Conservation (phyloP, 2,113 vertebrate species). For the Hypanus sabinus region DNA sequence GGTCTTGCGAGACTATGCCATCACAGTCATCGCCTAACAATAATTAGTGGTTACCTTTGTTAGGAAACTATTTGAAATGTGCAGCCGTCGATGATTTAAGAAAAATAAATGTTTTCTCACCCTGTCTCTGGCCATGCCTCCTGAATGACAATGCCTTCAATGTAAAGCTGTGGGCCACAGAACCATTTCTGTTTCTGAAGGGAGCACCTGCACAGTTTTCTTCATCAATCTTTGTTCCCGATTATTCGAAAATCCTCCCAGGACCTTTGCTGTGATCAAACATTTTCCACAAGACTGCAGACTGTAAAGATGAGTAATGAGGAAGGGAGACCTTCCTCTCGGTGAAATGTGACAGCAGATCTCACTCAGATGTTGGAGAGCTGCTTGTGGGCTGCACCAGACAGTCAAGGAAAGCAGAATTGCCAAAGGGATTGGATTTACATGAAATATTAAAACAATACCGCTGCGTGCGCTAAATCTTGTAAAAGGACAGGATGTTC, state of each 20-base stretch:
- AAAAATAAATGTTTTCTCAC: not conserved
- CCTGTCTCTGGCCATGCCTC: not conserved
- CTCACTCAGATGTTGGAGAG: not conserved
- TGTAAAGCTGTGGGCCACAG: not conserved
- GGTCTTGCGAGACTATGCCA: no score
- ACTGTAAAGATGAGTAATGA: not conserved
- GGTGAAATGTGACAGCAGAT: not conserved
- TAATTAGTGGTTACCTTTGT: not conserved
- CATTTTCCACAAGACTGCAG: not conserved
- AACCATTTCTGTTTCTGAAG: not conserved
- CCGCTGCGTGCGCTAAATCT: not conserved
- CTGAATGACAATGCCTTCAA: not conserved
- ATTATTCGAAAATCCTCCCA: conserved; percentile 18
- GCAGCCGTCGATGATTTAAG: not conserved
- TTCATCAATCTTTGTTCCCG: not conserved
- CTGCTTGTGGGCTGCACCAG: not conserved
- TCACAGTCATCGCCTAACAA: no score
- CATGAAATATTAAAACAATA: not conserved
- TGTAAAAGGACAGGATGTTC: not conserved
- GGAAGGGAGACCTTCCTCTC: not conserved
- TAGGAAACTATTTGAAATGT: not conserved
- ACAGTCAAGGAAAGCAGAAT: not conserved
- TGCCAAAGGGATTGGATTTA: not conserved
- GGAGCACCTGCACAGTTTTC: not conserved
- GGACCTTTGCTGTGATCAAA: not conserved